A percentile compares a stretch with the other conserved stretches of the same genome.
Conservation (phyloP, 2,113 vertebrate species). For the Sebastes fasciatus region DNA sequence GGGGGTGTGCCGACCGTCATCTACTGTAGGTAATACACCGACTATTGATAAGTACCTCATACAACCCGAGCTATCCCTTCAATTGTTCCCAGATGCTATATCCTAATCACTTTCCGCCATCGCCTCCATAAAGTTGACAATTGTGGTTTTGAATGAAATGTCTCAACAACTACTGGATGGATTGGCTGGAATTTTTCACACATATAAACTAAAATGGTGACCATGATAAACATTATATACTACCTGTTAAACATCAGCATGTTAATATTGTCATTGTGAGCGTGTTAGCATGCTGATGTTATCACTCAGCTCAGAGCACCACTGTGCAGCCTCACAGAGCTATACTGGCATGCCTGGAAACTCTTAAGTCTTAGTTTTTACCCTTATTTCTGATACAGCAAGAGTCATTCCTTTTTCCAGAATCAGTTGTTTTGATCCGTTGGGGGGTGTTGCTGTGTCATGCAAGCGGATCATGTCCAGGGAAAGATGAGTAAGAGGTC, state of each 20-base stretch:
- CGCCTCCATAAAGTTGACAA: neutral
- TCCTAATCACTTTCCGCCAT: neutral
- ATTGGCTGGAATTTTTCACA: neutral
- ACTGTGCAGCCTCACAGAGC: neutral
- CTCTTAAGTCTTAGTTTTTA: conserved; percentile 1
- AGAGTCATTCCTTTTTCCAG: conserved; percentile 24
- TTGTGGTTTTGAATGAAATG: neutral
- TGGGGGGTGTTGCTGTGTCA: conserved; percentile 33
- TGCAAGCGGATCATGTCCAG: conserved; percentile 34
- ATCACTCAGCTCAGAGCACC: neutral
- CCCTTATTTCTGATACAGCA: neutral
- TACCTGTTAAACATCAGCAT: neutral
- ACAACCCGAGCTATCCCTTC: no score
- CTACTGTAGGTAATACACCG: no score
- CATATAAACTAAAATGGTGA: neutral
- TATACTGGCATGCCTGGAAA: neutral
- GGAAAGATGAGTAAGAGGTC: conserved; percentile 46
- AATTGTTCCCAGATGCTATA: no score
- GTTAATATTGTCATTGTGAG: neutral
- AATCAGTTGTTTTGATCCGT: conserved; percentile 12
- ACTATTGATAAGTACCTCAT: no score
- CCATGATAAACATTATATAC: neutral
- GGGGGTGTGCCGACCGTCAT: no score
- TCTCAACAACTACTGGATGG: neutral
- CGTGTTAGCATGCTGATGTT: neutral